These are phyloP conservation scores for Brassicogethes aeneus DNA, from an alignment of 2,888 invertebrate genomes.

Conservation along the genomic window DNA sequence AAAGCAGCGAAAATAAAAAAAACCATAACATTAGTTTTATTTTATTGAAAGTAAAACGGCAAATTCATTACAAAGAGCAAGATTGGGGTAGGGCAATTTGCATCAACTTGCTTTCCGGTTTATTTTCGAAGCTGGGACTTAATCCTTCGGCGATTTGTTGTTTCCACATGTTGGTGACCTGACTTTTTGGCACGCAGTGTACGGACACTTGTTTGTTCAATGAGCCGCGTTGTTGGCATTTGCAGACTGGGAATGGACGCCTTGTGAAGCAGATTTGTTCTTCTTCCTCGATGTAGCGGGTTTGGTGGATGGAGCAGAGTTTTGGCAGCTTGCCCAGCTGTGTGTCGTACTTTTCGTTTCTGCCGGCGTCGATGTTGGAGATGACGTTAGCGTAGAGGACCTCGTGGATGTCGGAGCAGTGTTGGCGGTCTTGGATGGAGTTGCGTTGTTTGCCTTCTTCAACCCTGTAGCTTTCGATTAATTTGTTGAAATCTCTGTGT, in stretches of 20 bases:
- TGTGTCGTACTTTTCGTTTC: slow-evolving; percentile 14
- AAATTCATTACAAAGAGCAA: no score
- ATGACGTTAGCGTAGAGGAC: slow-evolving; percentile 39
- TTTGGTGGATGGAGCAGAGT: slow-evolving; percentile 37
- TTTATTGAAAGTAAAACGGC: no score
- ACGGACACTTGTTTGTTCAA: slow-evolving; percentile 39
- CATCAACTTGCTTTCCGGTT: slow-evolving; percentile 29
- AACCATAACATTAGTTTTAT: no score
- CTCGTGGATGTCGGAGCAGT: slow-evolving; percentile 33
- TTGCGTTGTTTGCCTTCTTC: slow-evolving; percentile 39
- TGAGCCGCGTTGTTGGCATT: slow-evolving; percentile 33
- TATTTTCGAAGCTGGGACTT: slow-evolving; percentile 41
- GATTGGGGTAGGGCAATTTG: slow-evolving; percentile 35
- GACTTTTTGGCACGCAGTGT: slow-evolving; percentile 33
- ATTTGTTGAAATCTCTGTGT: background rate
- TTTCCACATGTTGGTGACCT: slow-evolving; percentile 23
- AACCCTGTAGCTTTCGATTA: slow-evolving; percentile 47
- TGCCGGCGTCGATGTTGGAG: slow-evolving; percentile 35
- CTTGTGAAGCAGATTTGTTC: slow-evolving; percentile 52
- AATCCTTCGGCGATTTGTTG: slow-evolving; percentile 40
- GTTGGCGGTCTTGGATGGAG: slow-evolving; percentile 14
- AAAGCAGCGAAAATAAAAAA: no score
- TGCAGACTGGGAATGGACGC: slow-evolving; percentile 47
- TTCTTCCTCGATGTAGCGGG: slow-evolving; percentile 44
- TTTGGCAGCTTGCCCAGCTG: slow-evolving; percentile 23